Evolutionary conservation across 2,797 vertebrate species (phyloP).

Genomic region (Leucoraja ocellata): DNA sequence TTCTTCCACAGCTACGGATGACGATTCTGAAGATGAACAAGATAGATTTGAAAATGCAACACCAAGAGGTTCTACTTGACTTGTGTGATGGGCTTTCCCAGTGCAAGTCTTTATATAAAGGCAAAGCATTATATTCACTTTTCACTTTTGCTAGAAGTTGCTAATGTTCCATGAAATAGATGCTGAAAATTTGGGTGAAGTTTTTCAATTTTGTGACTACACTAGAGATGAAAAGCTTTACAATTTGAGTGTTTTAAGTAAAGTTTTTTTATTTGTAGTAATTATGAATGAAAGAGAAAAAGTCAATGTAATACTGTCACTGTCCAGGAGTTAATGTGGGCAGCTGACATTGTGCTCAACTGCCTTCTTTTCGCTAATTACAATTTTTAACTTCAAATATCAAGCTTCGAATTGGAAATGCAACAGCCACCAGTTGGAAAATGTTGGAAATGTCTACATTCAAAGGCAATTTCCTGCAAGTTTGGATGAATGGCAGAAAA

Average conservation of each 20-base stretch:
- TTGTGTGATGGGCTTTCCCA: neutral
- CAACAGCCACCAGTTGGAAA: neutral
- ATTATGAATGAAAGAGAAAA: neutral
- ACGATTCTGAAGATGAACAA: constrained; percentile 72
- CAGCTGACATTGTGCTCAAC: neutral
- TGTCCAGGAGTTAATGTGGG: neutral
- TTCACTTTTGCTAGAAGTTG: constrained; percentile 23
- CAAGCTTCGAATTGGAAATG: neutral
- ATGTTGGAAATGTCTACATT: neutral
- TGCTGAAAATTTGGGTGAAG: neutral
- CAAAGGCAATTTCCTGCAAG: neutral
- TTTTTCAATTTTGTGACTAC: neutral
- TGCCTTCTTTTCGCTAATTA: neutral
- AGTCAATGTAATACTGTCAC: neutral
- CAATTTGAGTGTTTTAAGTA: constrained; percentile 11
- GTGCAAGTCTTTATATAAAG: constrained; percentile 12
- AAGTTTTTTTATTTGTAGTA: neutral
- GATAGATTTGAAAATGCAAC: constrained; percentile 56
- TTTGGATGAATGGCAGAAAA: too few relatives aligned
- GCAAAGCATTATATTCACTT: constrained; percentile 24
- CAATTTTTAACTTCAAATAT: neutral
- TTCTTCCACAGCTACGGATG: constrained; percentile 68
- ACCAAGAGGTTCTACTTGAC: neutral
- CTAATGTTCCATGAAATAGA: constrained; percentile 22
- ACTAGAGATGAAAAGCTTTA: constrained; percentile 1